Evolutionary conservation across 37 sponge, comb jelly and placozoan species (phyloP).

Genomic region (Hormiphora californensis): DNA sequence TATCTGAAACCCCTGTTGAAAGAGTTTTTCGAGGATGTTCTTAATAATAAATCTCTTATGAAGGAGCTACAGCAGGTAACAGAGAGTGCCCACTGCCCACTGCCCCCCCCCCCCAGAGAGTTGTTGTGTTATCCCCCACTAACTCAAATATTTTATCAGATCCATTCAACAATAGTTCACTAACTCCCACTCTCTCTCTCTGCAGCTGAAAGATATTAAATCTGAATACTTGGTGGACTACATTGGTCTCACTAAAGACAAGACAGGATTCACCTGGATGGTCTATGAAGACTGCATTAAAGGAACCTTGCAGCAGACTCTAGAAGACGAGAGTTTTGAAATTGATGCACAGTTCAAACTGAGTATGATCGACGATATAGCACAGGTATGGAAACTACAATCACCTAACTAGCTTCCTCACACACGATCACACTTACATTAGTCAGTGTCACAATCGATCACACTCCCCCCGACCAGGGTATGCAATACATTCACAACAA

Average conservation of each 20-base stretch:
- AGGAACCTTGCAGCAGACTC: not conserved
- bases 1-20: not conserved
- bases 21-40: not conserved
- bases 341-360: not conserved
- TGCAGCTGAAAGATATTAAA: conserved; percentile 9
- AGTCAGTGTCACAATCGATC: not conserved
- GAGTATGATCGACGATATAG: not conserved
- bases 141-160: no score
- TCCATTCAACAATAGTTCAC: no score
- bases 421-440: not conserved
- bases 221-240: not conserved
- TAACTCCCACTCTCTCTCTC: not conserved
- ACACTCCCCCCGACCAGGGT: not conserved
- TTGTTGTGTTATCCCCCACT: no score
- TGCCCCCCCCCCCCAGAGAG: no score
- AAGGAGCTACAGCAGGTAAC: not conserved
- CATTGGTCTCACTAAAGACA: not conserved
- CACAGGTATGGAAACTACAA: no score
- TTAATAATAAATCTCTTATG: not conserved
- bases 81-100: no score
- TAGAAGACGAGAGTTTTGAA: not conserved
- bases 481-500: conserved; percentile 19
- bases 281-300: not conserved
- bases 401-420: no score
- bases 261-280: not conserved